Evolutionary conservation across 2,888 invertebrate species (phyloP).

Genomic region (Melieria picta): DNA sequence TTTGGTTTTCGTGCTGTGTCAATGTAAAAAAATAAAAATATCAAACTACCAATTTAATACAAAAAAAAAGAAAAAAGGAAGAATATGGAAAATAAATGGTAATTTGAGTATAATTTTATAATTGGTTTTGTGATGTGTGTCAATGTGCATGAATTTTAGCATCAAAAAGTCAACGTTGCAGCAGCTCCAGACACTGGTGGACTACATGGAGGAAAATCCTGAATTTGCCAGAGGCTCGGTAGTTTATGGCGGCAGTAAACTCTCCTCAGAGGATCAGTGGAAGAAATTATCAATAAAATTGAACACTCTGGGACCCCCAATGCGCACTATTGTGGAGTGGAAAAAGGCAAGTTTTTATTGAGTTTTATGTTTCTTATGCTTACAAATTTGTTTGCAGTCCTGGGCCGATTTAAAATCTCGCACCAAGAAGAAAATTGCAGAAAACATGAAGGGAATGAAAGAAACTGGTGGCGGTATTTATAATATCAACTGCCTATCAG

Average conservation of each 20-base stretch:
- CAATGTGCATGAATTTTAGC: background rate
- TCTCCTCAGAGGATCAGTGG: constrained; percentile 19
- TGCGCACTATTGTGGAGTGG: constrained; percentile 14
- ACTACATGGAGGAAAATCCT: constrained; percentile 25
- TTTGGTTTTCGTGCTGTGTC: constrained; percentile 7
- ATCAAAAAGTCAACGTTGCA: too few relatives aligned
- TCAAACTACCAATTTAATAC: background rate
- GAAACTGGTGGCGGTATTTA: constrained; percentile 6
- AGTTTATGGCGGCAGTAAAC: constrained; percentile 17
- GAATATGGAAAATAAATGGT: background rate
- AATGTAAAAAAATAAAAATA: constrained; percentile 12
- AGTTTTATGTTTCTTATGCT: too few relatives aligned
- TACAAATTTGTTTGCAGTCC: too few relatives aligned
- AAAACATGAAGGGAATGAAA: constrained; percentile 5
- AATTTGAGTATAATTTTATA: constrained; percentile 3
- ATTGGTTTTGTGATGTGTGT: constrained; percentile 6
- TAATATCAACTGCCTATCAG: background rate
- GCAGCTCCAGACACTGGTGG: background rate
- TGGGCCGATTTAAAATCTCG: background rate
- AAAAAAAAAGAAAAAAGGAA: background rate
- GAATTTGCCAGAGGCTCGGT: constrained; percentile 5
- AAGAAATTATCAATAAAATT: background rate
- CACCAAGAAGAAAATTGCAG: constrained; percentile 14
- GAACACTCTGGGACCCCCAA: too few relatives aligned
- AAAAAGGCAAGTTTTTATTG: constrained; percentile 18